Evolutionary conservation across 2,888 invertebrate species (phyloP).

Genomic region (Phanerotoma sp.): DNA sequence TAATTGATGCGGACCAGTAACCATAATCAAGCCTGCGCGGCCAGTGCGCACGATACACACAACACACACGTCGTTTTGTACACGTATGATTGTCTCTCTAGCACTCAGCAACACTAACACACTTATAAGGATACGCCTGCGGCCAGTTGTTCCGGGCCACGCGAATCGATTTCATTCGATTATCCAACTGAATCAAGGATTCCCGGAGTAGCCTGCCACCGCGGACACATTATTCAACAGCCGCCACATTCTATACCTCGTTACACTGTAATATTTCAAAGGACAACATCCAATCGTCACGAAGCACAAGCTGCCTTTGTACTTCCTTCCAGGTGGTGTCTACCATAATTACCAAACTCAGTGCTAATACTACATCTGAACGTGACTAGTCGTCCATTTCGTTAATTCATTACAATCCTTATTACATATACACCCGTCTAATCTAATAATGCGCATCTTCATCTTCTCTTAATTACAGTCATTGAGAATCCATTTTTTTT

Average conservation of each 20-base stretch:
- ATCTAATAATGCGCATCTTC: too few relatives aligned
- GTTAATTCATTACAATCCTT: too few relatives aligned
- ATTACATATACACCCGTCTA: too few relatives aligned
- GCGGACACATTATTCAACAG: slow-evolving; percentile 34
- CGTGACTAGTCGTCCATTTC: too few relatives aligned
- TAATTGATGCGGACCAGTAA: slow-evolving; percentile 33
- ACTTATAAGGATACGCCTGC: slow-evolving; percentile 6
- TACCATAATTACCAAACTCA: neutral
- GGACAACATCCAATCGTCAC: slow-evolving; percentile 34
- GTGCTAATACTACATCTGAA: neutral
- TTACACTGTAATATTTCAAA: slow-evolving; percentile 40
- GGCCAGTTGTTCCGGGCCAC: neutral
- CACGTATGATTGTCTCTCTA: slow-evolving; percentile 3
- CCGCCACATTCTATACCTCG: slow-evolving; percentile 31
- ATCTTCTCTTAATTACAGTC: too few relatives aligned
- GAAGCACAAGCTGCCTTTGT: slow-evolving; percentile 5
- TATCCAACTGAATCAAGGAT: slow-evolving; percentile 28
- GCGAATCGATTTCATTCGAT: slow-evolving; percentile 35
- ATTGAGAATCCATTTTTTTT: too few relatives aligned
- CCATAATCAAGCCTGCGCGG: slow-evolving; percentile 24
- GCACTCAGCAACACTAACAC: slow-evolving; percentile 1
- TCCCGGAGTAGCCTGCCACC: slow-evolving; percentile 11
- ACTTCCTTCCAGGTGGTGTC: neutral
- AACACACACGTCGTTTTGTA: neutral
- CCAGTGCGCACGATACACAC: neutral